Evolutionary conservation across 2,888 invertebrate genomes (phyloP).

Genomic region (Agrochola lota): DNA sequence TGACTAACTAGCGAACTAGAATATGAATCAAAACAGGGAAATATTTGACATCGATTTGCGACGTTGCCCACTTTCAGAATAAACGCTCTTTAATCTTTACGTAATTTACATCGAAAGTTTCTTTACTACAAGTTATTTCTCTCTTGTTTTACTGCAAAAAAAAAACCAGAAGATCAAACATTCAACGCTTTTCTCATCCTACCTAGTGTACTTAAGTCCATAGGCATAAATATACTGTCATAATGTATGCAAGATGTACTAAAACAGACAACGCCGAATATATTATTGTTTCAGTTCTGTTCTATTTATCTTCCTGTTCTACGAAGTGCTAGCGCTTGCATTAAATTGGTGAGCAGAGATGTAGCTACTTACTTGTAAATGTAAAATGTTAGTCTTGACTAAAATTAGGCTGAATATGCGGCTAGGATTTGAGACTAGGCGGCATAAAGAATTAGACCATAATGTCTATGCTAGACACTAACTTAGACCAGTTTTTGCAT

Average conservation of each 20-base stretch:
- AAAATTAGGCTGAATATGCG: background rate
- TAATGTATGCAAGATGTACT: conserved; percentile 56
- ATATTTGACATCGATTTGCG: no score
- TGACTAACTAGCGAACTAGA: no score
- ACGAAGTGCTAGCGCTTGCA: conserved; percentile 19
- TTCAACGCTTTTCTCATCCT: background rate
- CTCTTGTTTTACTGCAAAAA: background rate
- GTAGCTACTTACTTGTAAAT: conserved; percentile 5
- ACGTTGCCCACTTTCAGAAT: no score
- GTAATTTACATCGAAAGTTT: background rate
- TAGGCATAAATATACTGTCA: conserved; percentile 24
- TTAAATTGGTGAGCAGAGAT: conserved; percentile 29
- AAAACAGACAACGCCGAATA: conserved; percentile 40
- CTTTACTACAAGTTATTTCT: background rate
- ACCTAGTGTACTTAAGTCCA: conserved; percentile 13
- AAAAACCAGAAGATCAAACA: background rate
- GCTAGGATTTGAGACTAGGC: background rate
- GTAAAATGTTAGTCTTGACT: background rate
- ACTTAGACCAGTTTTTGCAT: background rate
- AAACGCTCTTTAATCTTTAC: background rate
- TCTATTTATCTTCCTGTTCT: conserved; percentile 44
- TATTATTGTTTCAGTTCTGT: conserved; percentile 51
- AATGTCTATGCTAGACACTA: background rate
- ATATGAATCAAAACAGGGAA: no score
- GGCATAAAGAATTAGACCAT: no score